Percentiles rank a stretch among this genome's conserved stretches.
These are phyloP conservation scores for Paratrypauchen microcephalus DNA, from an alignment of 2,797 vertebrate genomes.

Conservation along the genomic window DNA sequence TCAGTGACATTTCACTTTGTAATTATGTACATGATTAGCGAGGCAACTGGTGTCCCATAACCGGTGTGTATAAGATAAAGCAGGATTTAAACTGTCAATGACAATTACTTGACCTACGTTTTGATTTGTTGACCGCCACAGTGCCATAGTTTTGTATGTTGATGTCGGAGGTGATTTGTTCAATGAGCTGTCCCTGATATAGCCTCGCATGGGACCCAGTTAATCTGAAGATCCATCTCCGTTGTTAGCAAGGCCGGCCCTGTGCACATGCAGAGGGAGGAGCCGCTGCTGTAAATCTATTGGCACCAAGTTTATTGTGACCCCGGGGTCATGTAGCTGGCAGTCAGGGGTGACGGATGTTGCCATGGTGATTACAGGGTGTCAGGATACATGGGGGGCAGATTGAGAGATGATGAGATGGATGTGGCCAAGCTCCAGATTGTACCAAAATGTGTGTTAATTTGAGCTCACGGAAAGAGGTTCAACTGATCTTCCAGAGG, in stretches of 20 bases:
- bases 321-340: conserved; percentile 45
- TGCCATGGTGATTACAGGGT: conserved; percentile 43
- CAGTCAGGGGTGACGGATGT: conserved; percentile 55
- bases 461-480: neutral
- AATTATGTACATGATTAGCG: neutral
- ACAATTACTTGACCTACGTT: neutral
- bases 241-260: conserved; percentile 44
- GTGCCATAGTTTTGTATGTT: conserved; percentile 6
- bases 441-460: conserved; percentile 19
- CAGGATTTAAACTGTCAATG: neutral
- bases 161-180: conserved; percentile 2
- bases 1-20: neutral
- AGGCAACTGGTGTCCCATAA: neutral
- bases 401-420: conserved; percentile 39
- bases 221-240: conserved; percentile 44
- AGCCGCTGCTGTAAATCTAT: conserved; percentile 50
- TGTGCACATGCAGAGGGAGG: conserved; percentile 16
- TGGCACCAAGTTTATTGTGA: conserved; percentile 50
- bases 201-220: conserved; percentile 26
- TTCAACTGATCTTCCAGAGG: neutral
- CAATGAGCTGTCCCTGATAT: conserved; percentile 13
- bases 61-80: neutral
- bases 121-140: neutral
- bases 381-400: conserved; percentile 20
- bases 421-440: conserved; percentile 14